A percentile compares a stretch with the other conserved stretches of the same genome.
Evolutionary conservation across 2,113 vertebrate species (phyloP).

Genomic region (Heterotilapia buettikoferi): DNA sequence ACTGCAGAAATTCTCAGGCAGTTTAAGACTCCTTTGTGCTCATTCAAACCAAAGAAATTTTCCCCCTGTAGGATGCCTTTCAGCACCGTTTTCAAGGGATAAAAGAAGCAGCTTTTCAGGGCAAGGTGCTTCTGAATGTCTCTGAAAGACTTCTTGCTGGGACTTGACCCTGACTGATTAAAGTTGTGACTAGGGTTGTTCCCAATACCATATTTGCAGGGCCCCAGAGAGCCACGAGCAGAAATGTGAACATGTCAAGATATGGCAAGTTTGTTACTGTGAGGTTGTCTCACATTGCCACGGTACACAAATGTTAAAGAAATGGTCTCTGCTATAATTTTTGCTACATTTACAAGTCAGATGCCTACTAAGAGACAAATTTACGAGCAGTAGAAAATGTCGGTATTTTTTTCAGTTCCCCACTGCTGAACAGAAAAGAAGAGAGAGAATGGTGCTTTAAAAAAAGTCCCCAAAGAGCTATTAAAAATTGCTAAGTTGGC

Average conservation of each 20-base stretch:
- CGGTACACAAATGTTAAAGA: neutral
- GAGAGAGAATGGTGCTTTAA: neutral
- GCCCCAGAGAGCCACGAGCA: accelerated
- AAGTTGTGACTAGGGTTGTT: neutral
- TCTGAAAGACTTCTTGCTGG: neutral
- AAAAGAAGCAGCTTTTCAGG: neutral
- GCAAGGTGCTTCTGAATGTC: neutral
- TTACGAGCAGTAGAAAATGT: neutral
- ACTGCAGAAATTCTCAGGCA: neutral
- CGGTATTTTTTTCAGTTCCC: neutral
- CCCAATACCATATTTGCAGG: neutral
- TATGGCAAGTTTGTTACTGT: neutral
- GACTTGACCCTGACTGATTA: neutral
- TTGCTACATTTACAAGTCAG: neutral
- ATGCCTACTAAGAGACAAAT: neutral
- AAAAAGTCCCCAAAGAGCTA: neutral
- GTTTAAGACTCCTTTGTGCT: neutral
- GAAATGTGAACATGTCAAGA: neutral
- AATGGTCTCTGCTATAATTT: neutral
- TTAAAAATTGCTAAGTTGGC: neutral
- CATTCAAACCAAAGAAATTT: neutral
- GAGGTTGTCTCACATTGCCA: neutral
- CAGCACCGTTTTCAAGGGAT: neutral
- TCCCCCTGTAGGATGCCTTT: neutral
- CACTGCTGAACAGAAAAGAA: neutral